Base-by-base conservation (phyloP, 2,888 invertebrate genomes). In the Steinernema scapterisci region DNA sequence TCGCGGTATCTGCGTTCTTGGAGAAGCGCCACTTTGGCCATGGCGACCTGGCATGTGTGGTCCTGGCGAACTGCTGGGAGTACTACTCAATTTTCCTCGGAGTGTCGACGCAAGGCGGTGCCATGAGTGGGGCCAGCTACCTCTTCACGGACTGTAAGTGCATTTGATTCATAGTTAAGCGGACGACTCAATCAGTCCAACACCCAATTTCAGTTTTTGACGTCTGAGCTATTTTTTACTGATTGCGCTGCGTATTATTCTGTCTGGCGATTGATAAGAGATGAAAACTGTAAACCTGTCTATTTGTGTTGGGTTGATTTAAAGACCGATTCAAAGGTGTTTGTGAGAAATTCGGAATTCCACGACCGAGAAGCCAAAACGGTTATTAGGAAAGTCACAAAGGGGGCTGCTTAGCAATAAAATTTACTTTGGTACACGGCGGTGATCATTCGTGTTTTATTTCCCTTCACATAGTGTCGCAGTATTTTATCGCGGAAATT, bases 41-140 rank as follows among this genome's bases (percentile, higher is more conserved):
- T 11, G 74, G 75, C 0, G 78, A 78, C 52, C 51, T 77, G 13
- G 78, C 77, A 19, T 19, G 54, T 19, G 45, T 74, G 16, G 73
- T 52, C 1, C 9, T 56, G 43, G 31, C 46, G 19, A 76, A 76
- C 31, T 76, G 70, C 31, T 76, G 76, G 78, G 70, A 78, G 48
- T 78, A 79, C 45, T 45, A 77, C 16, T 76, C 52, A 1, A 56
- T 71, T 21, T 76, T 79, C 44, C 52, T 71, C 1, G 78, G 73
- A 11, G 71, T 70, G 27, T 52, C 63, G 0, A 70, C 52, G 1
- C 54, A 71, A 23, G 78, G 78, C 13, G 78, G 78, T 1, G 52
- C 74, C 2, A 23, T 78, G 25, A 73, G 73, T 21, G 78, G 78
- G 19, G 78, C 73, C 19, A 77, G 56, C 72, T 45, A 71, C 45